Percentiles rank a stretch among this genome's conserved stretches.
Evolutionary conservation across 2,888 invertebrate species (phyloP).

Genomic region (Muschampia plurimacula): DNA sequence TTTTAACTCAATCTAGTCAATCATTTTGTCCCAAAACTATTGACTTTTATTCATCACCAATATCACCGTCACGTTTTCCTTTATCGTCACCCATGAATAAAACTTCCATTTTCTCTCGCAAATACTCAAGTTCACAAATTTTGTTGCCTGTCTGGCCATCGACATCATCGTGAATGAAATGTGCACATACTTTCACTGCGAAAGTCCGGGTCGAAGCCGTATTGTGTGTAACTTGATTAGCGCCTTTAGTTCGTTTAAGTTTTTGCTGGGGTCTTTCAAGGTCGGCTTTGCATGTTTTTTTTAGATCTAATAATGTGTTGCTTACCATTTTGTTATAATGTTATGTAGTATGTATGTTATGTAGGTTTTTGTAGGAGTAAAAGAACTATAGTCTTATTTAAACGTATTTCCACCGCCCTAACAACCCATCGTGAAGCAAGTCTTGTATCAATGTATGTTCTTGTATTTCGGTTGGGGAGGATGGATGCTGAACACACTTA

Average conservation of each 20-base stretch:
- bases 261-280: neutral
- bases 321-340: neutral
- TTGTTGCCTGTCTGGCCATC: conserved; percentile 2
- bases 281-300: conserved; percentile 11
- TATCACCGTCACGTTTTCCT: neutral
- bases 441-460: no score
- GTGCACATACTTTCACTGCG: conserved; percentile 51
- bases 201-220: conserved; percentile 47
- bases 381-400: neutral
- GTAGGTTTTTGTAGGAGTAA: neutral
- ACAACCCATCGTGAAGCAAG: no score
- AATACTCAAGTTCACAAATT: conserved; percentile 7
- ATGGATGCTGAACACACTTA: no score
- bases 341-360: neutral
- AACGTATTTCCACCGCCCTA: no score
- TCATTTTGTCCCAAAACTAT: no score
- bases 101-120: conserved; percentile 13
- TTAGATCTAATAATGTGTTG: neutral
- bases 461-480: no score
- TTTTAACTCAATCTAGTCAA: no score
- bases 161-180: neutral
- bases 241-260: conserved; percentile 27
- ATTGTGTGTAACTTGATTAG: conserved; percentile 45
- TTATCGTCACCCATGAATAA: conserved; percentile 11
- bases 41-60: no score